phyloP scores from a whole-genome alignment of 2,888 invertebrate genomes.

The Petrolisthes cinctipes region DNA sequence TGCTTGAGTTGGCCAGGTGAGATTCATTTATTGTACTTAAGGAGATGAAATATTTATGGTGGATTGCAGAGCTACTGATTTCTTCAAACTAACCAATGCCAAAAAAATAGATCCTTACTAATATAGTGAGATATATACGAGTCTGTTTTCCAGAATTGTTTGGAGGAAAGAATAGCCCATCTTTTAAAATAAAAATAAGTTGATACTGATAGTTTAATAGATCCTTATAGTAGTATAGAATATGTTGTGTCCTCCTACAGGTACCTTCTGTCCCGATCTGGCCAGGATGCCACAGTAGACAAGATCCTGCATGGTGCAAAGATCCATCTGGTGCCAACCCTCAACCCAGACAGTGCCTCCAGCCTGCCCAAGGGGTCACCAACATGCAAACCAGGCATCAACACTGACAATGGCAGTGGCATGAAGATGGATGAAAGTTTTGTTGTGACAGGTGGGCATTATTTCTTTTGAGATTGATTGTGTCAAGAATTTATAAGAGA shows the following conservation, averaged over 20 bases:
- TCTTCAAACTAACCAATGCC: too few species aligned
- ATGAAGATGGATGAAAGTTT: constrained; percentile 41
- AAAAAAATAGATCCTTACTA: background rate
- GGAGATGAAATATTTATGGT: background rate
- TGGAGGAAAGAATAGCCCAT: constrained; percentile 2
- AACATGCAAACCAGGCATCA: constrained; percentile 22
- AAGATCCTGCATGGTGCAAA: constrained; percentile 39
- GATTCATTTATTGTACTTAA: background rate
- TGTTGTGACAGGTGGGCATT: constrained; percentile 21
- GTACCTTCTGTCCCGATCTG: constrained; percentile 47
- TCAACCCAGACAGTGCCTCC: constrained; percentile 46
- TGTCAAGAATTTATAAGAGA: background rate
- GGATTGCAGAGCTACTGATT: too few species aligned
- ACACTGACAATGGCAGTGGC: constrained; percentile 35
- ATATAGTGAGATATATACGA: background rate
- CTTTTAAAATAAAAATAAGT: background rate
- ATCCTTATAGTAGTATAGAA: background rate
- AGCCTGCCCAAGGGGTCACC: constrained; percentile 21
- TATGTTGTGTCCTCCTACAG: constrained; percentile 15
- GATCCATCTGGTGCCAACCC: constrained; percentile 52
- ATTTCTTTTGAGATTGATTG: background rate
- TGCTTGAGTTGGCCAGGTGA: constrained; percentile 39
- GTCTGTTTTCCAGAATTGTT: background rate
- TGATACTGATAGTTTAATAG: background rate
- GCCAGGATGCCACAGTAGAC: constrained; percentile 44